Conservation (phyloP, 2,113 vertebrate species). For the Myrmecobius fasciatus region DNA sequence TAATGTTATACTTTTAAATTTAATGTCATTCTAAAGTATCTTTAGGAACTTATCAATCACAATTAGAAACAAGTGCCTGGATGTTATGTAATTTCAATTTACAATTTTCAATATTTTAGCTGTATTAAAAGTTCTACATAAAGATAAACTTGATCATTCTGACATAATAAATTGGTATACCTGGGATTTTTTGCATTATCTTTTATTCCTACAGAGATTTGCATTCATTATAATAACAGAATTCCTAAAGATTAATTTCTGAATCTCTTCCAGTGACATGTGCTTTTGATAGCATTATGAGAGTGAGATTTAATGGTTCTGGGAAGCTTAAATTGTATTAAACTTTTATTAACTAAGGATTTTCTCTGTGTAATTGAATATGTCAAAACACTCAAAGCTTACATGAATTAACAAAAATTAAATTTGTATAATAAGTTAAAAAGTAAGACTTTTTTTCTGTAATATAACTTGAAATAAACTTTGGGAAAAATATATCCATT, state of each 20-base stretch:
- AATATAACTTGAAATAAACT: conserved; percentile 57
- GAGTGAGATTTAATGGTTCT: conserved; percentile 79
- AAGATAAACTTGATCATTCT: conserved; percentile 74
- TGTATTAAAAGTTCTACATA: conserved; percentile 34
- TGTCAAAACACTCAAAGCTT: conserved; percentile 74
- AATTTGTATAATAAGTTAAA: conserved; percentile 70
- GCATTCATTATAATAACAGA: conserved; percentile 79
- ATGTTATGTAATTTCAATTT: conserved; percentile 35
- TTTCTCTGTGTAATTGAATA: conserved; percentile 81
- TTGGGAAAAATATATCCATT: conserved; percentile 27
- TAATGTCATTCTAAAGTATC: neutral
- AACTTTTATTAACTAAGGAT: conserved; percentile 80
- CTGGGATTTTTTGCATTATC: conserved; percentile 75
- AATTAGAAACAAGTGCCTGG: conserved; percentile 7
- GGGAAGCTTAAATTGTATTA: conserved; percentile 80
- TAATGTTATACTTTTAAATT: neutral
- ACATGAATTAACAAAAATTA: conserved; percentile 75
- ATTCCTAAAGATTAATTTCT: conserved; percentile 78
- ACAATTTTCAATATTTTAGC: conserved; percentile 60
- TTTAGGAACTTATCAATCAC: conserved; percentile 26
- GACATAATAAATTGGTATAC: conserved; percentile 52
- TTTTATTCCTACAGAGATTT: conserved; percentile 79
- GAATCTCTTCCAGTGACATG: conserved; percentile 76
- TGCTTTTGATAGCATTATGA: conserved; percentile 76
- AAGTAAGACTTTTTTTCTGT: conserved; percentile 27